Conservation (phyloP, 2,797 vertebrate genomes). For the Propithecus deckenii region DNA sequence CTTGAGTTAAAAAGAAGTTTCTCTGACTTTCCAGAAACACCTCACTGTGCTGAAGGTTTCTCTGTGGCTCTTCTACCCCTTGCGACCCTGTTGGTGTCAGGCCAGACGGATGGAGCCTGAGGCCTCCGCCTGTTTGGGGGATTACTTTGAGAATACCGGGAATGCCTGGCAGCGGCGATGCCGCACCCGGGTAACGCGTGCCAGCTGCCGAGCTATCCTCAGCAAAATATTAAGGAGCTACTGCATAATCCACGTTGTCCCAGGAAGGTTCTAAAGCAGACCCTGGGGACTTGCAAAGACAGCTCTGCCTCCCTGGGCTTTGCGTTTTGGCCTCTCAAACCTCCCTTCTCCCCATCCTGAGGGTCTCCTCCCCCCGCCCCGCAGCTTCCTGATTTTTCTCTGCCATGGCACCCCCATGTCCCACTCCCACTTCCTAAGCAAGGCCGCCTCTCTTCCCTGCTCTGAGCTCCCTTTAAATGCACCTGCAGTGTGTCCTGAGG, state of each 20-base stretch:
- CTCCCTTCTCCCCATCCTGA: neutral
- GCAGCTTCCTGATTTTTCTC: neutral
- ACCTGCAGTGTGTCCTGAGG: neutral
- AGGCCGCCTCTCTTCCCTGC: neutral
- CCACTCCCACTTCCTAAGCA: neutral
- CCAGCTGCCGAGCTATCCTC: neutral
- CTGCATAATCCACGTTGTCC: neutral
- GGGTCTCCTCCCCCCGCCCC: neutral
- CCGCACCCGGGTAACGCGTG: too few species aligned
- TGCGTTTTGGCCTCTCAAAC: neutral
- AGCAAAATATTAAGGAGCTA: neutral
- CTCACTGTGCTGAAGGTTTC: neutral
- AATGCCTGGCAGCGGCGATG: neutral
- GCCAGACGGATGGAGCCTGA: neutral
- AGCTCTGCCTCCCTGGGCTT: neutral
- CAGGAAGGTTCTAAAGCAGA: neutral
- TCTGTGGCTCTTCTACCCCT: neutral
- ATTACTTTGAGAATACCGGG: neutral
- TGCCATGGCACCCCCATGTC: rapidly evolving
- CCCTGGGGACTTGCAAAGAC: rapidly evolving
- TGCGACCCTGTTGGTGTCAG: rapidly evolving
- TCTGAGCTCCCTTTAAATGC: neutral
- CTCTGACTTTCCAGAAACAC: neutral
- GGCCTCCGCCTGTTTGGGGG: neutral
- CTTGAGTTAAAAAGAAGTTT: neutral